Evolutionary conservation across 2,113 vertebrate genomes (phyloP).

Genomic region (Setophaga petechia): DNA sequence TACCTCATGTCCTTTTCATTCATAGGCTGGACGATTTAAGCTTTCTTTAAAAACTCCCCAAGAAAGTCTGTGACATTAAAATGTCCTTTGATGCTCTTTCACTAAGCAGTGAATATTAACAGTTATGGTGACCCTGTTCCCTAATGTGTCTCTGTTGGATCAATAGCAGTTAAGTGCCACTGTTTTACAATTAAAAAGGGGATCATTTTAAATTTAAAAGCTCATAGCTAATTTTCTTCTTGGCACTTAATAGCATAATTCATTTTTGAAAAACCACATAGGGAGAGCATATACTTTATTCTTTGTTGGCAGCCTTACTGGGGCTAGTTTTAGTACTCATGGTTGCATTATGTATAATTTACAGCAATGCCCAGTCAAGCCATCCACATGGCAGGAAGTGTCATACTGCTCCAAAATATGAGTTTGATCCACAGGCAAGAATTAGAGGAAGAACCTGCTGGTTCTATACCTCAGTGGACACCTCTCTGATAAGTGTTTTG

Average conservation of each 20-base stretch:
- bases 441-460: neutral
- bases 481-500: neutral
- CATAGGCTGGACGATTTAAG: constrained; percentile 91
- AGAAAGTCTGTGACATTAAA: constrained; percentile 99
- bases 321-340: constrained; percentile 35
- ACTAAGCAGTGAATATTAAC: constrained; percentile 97
- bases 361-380: constrained; percentile 28
- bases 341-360: constrained; percentile 50
- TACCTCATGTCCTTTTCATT: constrained; percentile 94
- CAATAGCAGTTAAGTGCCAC: constrained; percentile 99
- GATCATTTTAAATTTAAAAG: constrained; percentile 84
- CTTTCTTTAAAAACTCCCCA: constrained; percentile 94
- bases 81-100: constrained; percentile 99
- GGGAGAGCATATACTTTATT: constrained; percentile 70
- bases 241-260: constrained; percentile 82
- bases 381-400: neutral
- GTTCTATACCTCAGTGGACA: neutral
- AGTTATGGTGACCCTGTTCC: constrained; percentile 97
- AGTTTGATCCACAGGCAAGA: neutral
- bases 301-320: constrained; percentile 28
- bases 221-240: constrained; percentile 84
- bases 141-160: constrained; percentile 95
- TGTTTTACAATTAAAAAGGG: constrained; percentile 98
- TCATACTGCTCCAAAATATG: constrained; percentile 13
- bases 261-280: constrained; percentile 81